A percentile compares a stretch with the other conserved stretches of the same genome.
These are phyloP conservation scores for Jacana jacana DNA, from an alignment of 2,113 vertebrate genomes.

Conservation along the genomic window DNA sequence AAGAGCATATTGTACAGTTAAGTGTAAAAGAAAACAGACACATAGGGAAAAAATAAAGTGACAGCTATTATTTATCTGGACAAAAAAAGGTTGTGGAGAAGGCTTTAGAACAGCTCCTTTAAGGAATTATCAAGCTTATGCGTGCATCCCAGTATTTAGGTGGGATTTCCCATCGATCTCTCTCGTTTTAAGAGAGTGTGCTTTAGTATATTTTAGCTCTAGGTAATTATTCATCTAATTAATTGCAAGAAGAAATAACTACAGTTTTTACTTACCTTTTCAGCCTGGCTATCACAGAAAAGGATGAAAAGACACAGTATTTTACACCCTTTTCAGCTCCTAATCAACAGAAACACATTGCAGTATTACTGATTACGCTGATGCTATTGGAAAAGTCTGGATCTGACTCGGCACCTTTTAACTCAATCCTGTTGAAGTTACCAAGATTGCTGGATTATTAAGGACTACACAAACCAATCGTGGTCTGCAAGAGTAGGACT, in stretches of 20 bases:
- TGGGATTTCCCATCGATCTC: neutral
- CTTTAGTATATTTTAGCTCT: neutral
- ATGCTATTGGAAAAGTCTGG: neutral
- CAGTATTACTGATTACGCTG: neutral
- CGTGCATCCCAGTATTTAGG: neutral
- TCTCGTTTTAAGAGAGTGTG: neutral
- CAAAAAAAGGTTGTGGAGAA: neutral
- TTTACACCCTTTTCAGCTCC: constrained; percentile 34
- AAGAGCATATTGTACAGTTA: neutral
- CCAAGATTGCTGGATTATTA: neutral
- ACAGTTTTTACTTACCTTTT: neutral
- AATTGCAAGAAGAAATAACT: neutral
- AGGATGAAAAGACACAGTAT: constrained; percentile 39
- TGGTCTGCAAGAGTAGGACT: neutral
- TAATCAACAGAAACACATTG: constrained; percentile 17
- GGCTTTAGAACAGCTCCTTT: neutral
- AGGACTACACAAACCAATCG: neutral
- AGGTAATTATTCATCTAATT: neutral
- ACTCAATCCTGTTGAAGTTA: neutral
- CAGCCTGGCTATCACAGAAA: constrained; percentile 18
- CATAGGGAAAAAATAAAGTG: neutral
- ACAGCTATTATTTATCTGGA: neutral
- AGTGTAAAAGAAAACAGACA: neutral
- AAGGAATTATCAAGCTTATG: neutral
- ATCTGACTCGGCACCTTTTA: constrained; percentile 12